Evolutionary conservation across 2,888 invertebrate species (phyloP).

Genomic region (Zaprionus lineosus): DNA sequence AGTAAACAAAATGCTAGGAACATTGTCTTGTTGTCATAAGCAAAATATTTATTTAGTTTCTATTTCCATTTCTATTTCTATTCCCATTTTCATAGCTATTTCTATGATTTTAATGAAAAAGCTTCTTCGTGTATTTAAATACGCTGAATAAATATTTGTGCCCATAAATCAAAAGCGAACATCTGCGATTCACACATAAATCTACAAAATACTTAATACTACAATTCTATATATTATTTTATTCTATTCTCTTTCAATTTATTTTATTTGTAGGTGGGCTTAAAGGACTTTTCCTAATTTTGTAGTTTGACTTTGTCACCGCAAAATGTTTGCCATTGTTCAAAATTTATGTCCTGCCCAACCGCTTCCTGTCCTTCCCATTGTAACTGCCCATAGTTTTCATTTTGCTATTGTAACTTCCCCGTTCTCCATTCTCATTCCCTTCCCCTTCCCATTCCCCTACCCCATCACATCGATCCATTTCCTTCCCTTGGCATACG

Average conservation of each 20-base stretch:
- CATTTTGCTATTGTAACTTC: too few species aligned
- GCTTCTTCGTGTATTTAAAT: slow-evolving; percentile 51
- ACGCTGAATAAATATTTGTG: slow-evolving; percentile 50
- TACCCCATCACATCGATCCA: too few species aligned
- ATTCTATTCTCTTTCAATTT: slow-evolving; percentile 1
- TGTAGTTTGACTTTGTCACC: slow-evolving; percentile 2
- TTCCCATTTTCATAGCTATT: too few species aligned
- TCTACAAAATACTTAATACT: slow-evolving; percentile 22
- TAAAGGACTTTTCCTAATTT: slow-evolving; percentile 23
- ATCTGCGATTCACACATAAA: slow-evolving; percentile 45
- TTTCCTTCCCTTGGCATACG: too few species aligned
- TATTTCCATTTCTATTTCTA: too few species aligned
- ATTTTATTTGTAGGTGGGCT: slow-evolving; percentile 1
- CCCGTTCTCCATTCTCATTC: too few species aligned
- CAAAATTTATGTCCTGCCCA: too few species aligned
- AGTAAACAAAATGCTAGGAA: slow-evolving; percentile 46
- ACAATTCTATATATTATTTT: slow-evolving; percentile 7
- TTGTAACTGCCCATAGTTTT: too few species aligned
- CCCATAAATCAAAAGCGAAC: slow-evolving; percentile 51
- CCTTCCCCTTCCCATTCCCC: too few species aligned
- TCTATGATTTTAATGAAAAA: slow-evolving; percentile 61
- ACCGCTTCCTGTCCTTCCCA: too few species aligned
- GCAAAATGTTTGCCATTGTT: slow-evolving; percentile 8
- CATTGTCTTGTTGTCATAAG: slow-evolving; percentile 45
- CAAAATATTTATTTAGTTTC: slow-evolving; percentile 61